Evolutionary conservation across 2,113 vertebrate genomes (phyloP).

Genomic region (Plecturocebus donacophilus): DNA sequence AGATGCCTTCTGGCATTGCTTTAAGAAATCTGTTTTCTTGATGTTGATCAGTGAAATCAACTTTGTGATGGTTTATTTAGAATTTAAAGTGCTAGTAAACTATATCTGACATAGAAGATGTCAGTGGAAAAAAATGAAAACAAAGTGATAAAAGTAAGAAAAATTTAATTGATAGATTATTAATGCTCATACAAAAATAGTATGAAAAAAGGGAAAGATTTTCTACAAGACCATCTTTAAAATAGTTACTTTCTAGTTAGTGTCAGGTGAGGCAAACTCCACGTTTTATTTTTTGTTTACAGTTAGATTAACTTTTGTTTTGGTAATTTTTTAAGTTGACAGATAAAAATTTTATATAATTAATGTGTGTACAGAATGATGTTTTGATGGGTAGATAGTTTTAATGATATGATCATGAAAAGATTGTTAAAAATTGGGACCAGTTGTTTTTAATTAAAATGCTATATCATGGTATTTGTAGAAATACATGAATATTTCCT

Average conservation of each 20-base stretch:
- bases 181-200: conserved; percentile 12
- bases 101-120: not conserved
- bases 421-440: conserved; percentile 11
- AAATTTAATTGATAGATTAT: conserved; percentile 29
- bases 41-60: not conserved
- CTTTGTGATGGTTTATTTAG: conserved; percentile 32
- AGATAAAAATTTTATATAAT: not conserved
- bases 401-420: conserved; percentile 46
- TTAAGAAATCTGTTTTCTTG: not conserved
- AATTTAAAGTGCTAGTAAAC: conserved; percentile 35
- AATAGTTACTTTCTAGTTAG: not conserved
- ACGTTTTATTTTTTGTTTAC: conserved; percentile 31
- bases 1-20: not conserved
- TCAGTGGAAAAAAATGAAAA: not conserved
- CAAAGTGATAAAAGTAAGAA: conserved; percentile 3
- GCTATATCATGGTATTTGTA: not conserved
- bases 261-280: not conserved
- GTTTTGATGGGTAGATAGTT: not conserved
- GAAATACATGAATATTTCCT: conserved; percentile 27
- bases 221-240: conserved; percentile 3
- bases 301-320: conserved; percentile 29
- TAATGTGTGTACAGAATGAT: not conserved
- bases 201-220: conserved; percentile 17
- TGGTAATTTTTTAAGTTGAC: not conserved
- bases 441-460: conserved; percentile 43